These are phyloP conservation scores for Zoroaster sp. DNA, from an alignment of 53 echinoderm and acorn worm species.

Conservation along the genomic window DNA sequence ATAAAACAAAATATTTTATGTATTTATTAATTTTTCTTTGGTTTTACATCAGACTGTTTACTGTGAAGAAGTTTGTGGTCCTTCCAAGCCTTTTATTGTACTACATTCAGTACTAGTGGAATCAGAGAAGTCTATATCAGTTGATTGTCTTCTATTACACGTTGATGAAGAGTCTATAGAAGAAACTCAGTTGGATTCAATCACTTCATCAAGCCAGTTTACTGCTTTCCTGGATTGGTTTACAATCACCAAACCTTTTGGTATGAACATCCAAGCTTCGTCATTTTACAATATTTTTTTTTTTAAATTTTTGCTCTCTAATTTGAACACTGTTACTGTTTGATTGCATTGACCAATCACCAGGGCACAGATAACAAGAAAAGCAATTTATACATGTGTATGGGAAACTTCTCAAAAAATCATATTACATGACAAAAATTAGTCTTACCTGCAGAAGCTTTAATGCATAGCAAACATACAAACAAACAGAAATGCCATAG, in stretches of 20 bases:
- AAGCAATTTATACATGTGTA: too few relatives aligned
- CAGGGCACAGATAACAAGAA: too few relatives aligned
- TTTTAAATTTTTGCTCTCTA: not conserved
- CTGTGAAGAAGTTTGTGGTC: constrained; percentile 60
- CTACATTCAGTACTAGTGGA: constrained; percentile 51
- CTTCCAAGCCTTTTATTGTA: constrained; percentile 56
- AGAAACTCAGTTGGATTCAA: not conserved
- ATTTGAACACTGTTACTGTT: not conserved
- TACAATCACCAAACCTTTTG: constrained; percentile 48
- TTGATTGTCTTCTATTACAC: constrained; percentile 85
- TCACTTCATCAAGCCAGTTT: constrained; percentile 20
- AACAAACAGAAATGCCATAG: too few relatives aligned
- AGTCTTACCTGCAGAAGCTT: too few relatives aligned
- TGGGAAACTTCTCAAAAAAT: too few relatives aligned
- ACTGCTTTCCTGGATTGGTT: constrained; percentile 82
- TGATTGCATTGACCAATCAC: too few relatives aligned
- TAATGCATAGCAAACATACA: too few relatives aligned
- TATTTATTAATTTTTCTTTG: too few relatives aligned
- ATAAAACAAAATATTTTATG: too few relatives aligned
- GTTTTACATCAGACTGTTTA: constrained; percentile 48
- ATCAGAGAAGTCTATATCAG: not conserved
- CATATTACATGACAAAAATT: too few relatives aligned
- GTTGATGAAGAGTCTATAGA: constrained; percentile 63
- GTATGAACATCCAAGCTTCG: constrained; percentile 29
- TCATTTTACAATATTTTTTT: not conserved